Percentiles rank a stretch among this genome's conserved stretches.
Conservation (phyloP, 2,888 invertebrate species). For the Penaeus monodon region DNA sequence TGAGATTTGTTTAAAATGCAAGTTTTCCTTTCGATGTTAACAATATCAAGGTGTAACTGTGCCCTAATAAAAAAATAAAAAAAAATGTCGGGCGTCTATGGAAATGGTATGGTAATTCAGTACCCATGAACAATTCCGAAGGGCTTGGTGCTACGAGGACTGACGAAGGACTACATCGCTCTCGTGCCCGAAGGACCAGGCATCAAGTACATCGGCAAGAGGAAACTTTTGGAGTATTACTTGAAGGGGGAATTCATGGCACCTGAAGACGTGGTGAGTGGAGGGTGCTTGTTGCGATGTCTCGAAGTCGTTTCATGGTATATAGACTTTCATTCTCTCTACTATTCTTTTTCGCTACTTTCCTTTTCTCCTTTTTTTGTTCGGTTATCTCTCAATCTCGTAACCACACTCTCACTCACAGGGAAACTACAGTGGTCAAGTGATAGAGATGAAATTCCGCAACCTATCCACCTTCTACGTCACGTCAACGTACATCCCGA, state of each 20-base stretch:
- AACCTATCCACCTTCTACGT: constrained; percentile 56
- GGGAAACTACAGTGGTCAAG: constrained; percentile 54
- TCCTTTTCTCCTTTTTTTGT: neutral
- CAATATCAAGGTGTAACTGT: too few relatives aligned
- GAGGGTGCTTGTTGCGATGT: neutral
- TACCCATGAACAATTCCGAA: neutral
- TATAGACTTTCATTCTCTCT: neutral
- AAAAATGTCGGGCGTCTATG: too few relatives aligned
- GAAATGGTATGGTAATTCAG: too few relatives aligned
- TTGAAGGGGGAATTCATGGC: constrained; percentile 29
- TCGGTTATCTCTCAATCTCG: neutral
- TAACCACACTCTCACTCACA: neutral
- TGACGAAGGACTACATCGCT: constrained; percentile 45
- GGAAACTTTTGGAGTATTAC: constrained; percentile 44
- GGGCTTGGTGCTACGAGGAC: constrained; percentile 41
- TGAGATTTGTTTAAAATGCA: too few relatives aligned
- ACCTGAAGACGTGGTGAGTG: constrained; percentile 28
- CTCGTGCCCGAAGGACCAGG: constrained; percentile 43
- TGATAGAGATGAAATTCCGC: constrained; percentile 37
- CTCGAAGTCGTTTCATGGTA: neutral
- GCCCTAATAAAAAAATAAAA: too few relatives aligned
- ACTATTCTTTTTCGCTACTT: neutral
- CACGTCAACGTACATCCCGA: constrained; percentile 56
- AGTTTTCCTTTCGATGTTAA: too few relatives aligned
- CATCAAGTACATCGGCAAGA: constrained; percentile 30